A percentile compares a stretch with the other conserved stretches of the same genome.
Conservation (phyloP, 2,113 vertebrate species). For the Gopherus flavomarginatus region DNA sequence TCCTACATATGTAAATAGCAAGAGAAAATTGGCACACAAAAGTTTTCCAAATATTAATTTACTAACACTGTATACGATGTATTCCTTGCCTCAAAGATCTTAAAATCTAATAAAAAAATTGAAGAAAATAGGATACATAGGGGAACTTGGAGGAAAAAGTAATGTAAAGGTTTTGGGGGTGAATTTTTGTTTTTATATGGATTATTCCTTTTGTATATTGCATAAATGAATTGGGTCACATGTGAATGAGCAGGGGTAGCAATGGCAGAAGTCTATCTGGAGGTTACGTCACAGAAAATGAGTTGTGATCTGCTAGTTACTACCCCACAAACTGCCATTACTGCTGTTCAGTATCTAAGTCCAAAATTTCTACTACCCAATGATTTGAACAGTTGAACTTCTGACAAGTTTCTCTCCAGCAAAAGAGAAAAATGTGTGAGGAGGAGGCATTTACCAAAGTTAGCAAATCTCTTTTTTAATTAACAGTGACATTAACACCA, state of each 20-base stretch:
- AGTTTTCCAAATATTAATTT: neutral
- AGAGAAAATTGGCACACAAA: neutral
- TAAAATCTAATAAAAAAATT: neutral
- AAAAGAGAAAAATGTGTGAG: neutral
- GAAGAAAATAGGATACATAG: neutral
- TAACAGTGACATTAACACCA: conserved; percentile 83
- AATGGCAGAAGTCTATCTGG: no score
- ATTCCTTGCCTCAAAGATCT: neutral
- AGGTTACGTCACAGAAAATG: no score
- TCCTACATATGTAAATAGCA: neutral
- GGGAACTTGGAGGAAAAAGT: neutral
- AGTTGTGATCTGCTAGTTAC: no score
- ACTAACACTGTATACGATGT: neutral
- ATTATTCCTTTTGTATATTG: neutral
- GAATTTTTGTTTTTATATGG: neutral
- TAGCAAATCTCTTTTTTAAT: conserved; percentile 35
- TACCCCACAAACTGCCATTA: no score
- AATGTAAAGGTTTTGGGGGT: neutral
- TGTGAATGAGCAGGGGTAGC: neutral
- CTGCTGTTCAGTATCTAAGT: neutral
- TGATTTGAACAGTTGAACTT: conserved; percentile 7
- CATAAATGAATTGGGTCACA: neutral
- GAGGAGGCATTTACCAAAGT: neutral
- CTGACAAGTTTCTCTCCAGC: conserved; percentile 5
- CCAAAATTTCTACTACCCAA: neutral